These are phyloP conservation scores for Hippopotamus amphibius DNA, from an alignment of 2,113 vertebrate species.

Conservation along the genomic window DNA sequence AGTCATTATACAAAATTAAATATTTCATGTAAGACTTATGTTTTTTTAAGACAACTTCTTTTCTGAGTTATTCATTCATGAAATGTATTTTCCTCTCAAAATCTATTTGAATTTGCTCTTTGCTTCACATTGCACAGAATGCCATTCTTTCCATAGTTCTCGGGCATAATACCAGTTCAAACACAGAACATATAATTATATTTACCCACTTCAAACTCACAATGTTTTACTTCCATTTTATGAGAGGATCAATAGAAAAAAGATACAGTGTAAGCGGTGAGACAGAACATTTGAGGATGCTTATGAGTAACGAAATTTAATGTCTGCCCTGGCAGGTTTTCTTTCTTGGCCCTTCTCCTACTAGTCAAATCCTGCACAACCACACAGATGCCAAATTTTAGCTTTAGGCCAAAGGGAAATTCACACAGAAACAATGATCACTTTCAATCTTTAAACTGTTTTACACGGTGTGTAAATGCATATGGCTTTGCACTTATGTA, in stretches of 20 bases:
- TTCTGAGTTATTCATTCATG: background rate
- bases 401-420: constrained; percentile 1
- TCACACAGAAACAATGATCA: constrained; percentile 3
- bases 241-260: background rate
- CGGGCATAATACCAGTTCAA: background rate
- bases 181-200: background rate
- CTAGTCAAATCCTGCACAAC: background rate
- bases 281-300: background rate
- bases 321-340: background rate
- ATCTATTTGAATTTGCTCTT: constrained; percentile 17
- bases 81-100: constrained; percentile 13
- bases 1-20: background rate
- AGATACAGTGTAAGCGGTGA: background rate
- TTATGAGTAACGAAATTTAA: background rate
- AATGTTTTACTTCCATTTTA: constrained; percentile 7
- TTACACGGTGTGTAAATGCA: background rate
- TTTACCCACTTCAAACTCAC: constrained; percentile 9
- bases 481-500: background rate
- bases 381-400: background rate
- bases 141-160: background rate
- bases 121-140: background rate
- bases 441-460: background rate
- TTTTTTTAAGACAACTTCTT: background rate
- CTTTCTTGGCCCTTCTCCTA: constrained; percentile 8
- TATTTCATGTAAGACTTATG: background rate